Percentiles rank a stretch among this genome's conserved stretches.
phyloP scores from a whole-genome alignment of 2,888 invertebrate genomes.

The Halocaridina rubra region DNA sequence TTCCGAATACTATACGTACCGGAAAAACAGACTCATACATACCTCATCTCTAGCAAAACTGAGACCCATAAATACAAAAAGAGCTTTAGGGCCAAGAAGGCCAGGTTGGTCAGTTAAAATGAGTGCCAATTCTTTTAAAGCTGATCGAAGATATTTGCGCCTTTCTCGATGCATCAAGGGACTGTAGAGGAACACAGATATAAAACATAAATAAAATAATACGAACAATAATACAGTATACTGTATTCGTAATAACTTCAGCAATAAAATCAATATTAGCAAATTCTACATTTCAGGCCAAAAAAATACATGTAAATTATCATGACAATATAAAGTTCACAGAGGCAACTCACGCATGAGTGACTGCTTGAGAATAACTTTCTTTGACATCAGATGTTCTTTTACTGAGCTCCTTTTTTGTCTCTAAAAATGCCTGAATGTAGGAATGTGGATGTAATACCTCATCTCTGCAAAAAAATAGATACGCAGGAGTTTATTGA shows the following conservation, averaged over 20 bases:
- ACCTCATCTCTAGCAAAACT: slow-evolving; percentile 97
- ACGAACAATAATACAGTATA: no score
- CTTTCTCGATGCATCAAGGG: slow-evolving; percentile 86
- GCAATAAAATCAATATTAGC: no score
- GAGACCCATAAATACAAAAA: slow-evolving; percentile 95
- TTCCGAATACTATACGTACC: no score
- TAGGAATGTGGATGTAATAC: slow-evolving; percentile 95
- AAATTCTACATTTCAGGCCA: no score
- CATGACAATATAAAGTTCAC: slow-evolving; percentile 64
- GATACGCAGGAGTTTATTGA: no score
- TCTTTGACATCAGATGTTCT: slow-evolving; percentile 96
- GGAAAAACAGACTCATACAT: slow-evolving; percentile 68
- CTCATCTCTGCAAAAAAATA: slow-evolving; percentile 88
- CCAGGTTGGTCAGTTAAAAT: slow-evolving; percentile 98
- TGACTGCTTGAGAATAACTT: slow-evolving; percentile 88
- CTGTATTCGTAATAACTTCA: no score
- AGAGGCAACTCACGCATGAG: slow-evolving; percentile 76
- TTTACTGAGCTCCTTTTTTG: slow-evolving; percentile 93
- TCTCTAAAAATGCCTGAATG: slow-evolving; percentile 92
- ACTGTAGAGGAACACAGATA: no score
- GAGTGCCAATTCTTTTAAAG: slow-evolving; percentile 92
- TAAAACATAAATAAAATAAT: no score
- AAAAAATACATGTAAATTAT: neutral
- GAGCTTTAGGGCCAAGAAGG: slow-evolving; percentile 94
- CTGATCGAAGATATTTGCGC: slow-evolving; percentile 93